A percentile compares a stretch with the other conserved stretches of the same genome.
phyloP scores from a whole-genome alignment of 2,797 vertebrate genomes.

The Tokudaia muenninki region DNA sequence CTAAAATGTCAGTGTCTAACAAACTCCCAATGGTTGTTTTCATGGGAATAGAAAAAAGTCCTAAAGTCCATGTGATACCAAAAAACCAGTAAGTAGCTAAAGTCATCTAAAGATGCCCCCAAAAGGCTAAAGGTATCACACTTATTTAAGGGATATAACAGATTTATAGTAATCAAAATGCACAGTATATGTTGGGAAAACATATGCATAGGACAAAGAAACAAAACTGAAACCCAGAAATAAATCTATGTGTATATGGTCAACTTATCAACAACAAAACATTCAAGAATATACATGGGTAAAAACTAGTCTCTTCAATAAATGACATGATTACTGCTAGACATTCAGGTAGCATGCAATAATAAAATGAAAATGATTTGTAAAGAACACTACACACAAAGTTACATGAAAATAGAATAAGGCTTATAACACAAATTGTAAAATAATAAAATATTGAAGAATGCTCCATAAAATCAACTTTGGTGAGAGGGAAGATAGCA shows the following conservation, averaged over 20 bases:
- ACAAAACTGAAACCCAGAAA: not conserved
- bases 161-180: not conserved
- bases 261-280: not conserved
- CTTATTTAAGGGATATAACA: not conserved
- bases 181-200: not conserved
- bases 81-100: not conserved
- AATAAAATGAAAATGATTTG: not conserved
- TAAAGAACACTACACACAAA: not conserved
- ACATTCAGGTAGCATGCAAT: not conserved
- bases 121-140: not conserved
- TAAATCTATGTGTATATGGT: not conserved
- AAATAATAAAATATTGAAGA: not conserved
- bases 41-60: not conserved
- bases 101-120: not conserved
- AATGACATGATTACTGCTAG: not conserved
- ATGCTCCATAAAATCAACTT: not conserved
- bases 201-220: not conserved
- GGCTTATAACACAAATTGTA: not conserved
- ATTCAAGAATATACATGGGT: not conserved
- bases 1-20: not conserved
- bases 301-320: not conserved
- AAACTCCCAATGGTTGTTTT: not conserved
- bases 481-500: not conserved
- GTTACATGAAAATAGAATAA: not conserved
- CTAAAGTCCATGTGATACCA: not conserved